Base-by-base conservation (phyloP, 2,797 vertebrate genomes). In the Cercopithecus mitis region DNA sequence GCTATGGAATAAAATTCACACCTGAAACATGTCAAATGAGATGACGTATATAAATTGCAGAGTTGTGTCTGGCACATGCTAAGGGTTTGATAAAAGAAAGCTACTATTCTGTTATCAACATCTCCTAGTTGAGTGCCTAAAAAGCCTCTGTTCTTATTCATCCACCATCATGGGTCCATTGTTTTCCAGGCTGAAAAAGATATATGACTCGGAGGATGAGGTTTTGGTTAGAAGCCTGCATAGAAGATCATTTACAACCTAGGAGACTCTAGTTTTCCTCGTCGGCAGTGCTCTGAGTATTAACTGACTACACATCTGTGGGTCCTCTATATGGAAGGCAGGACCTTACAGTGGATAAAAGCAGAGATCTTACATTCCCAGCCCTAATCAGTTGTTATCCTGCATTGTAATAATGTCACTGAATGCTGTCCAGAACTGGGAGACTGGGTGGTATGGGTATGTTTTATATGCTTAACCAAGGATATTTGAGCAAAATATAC, bases 31-130 rank as follows among this genome's bases (percentile, higher is more conserved):
- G 36, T 82, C 79, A 70, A 93, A 52, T n/a, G 41, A 91, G 79
- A 81, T 45, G 30, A 33, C 84, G 39, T 9, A 33, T 36, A 19
- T n/a, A 91, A 70, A 77, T 33, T 88, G 15, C 36, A 67, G 79
- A 77, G 82, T 12, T 30, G 58, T 36, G 20, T 17, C n/a, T 86
- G 61, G 70, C 36, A 84, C 17, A 39, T 6, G 24, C 7, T 79
- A 64, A 33, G 22, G 8, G 3, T 85, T 73, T 82, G n/a, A 90
- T 57, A 88, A 90, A 57, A 41, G n/a, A 39, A 96, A 77, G n/a
- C 30, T 90, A 77, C 20, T 88, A 33, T 90, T 84, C 22, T 47
- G 27, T 95, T 93, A 80, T 88, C 25, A 94, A 90, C 92, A 90
- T 81, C 19, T 90, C 50, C 57, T 76, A 19, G 25, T 30, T 55